Base-by-base conservation (phyloP, 2,888 invertebrate genomes). In the Euclidia mi region DNA sequence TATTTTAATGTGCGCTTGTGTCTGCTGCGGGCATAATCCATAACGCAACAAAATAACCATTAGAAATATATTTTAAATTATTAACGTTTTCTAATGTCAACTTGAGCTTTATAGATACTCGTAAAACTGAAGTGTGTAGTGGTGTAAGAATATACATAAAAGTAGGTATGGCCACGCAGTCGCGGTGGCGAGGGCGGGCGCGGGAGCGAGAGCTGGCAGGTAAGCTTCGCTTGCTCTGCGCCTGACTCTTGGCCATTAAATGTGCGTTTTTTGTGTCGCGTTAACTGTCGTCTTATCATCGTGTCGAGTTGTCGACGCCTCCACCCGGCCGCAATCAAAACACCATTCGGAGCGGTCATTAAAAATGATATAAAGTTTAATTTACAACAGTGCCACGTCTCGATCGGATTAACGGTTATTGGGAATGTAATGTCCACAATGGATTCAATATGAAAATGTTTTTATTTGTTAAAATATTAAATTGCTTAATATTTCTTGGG, bases 221-320 rank as follows among this genome's bases (percentile, higher is more conserved):
- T 56, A 44, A 53, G 56, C 55, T 45, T 41, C 40, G 48, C 35
- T 51, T 56, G 60, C 48, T 71, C 63, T 72, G 71, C 56, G 64
- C 58, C 67, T 62, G 59, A 67, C 76, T 73, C 78, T 87, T 89
- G 89, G 88, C 85, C 78, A 87, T 93, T 84, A 94, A 92, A 88
- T 71, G 80, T 78, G 90, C 87, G 85, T 93, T 92, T 93, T 91
- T 92, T 92, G 89, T 81, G 81, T 77, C 76, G 75, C 88, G 84
- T 90, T 89, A 89, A 92, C 83, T 89, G 91, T 91, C 90, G 81
- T 84, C 88, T 94, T 94, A 94, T 94, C 94, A 84, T 84, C 91
- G 90, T 92, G 94, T 92, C 85, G 92, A 92, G 89, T 92, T 94
- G 94, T 94, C 94, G 94, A 94, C 94, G 94, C 94, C 94, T 94